phyloP scores from a whole-genome alignment of 2,797 vertebrate species.

The Brachyalestes nurse region DNA sequence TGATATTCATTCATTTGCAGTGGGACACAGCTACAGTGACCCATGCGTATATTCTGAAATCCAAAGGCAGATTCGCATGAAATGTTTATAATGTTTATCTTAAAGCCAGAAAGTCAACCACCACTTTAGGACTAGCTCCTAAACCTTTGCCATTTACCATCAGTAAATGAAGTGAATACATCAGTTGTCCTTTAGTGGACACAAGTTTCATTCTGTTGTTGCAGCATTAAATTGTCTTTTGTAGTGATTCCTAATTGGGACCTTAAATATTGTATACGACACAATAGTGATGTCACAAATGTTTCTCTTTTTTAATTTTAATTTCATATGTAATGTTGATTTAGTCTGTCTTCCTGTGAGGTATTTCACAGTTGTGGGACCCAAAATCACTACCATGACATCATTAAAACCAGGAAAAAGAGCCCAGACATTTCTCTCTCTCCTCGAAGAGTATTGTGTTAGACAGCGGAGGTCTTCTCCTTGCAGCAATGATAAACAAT shows the following conservation, averaged over 20 bases:
- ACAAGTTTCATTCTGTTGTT: not conserved
- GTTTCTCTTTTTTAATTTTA: too few relatives aligned
- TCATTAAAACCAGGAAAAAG: not conserved
- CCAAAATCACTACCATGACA: not conserved
- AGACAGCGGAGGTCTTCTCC: not conserved
- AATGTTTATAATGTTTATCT: not conserved
- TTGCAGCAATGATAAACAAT: not conserved
- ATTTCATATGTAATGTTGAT: not conserved
- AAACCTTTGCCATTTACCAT: not conserved
- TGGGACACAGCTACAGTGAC: not conserved
- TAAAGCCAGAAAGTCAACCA: not conserved
- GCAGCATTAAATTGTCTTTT: not conserved
- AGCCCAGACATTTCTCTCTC: not conserved
- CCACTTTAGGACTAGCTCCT: not conserved
- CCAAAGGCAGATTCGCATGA: not conserved
- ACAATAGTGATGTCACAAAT: not conserved
- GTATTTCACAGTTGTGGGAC: not conserved
- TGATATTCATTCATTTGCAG: slow-evolving; percentile 6
- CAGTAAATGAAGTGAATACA: not conserved
- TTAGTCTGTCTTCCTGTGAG: not conserved
- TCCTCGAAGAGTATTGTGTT: not conserved
- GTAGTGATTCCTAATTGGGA: not conserved
- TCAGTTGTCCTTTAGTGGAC: not conserved
- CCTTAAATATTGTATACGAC: not conserved
- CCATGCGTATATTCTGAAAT: not conserved